Base-by-base conservation (phyloP, 2,797 vertebrate species). In the Acanthurus tractus region DNA sequence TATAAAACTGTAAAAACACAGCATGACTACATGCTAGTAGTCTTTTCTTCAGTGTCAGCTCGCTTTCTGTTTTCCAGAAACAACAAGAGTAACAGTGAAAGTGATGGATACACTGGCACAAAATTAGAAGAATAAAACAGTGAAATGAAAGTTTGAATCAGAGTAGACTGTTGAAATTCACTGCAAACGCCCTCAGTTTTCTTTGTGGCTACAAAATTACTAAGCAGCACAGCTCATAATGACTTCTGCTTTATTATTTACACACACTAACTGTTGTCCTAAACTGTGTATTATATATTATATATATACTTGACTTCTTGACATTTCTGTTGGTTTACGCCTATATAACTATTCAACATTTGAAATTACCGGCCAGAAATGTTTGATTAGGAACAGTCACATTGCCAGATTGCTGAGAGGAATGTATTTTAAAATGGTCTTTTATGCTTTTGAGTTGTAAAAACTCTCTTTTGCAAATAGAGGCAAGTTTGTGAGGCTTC, bases 61-160 rank as follows among this genome's bases (percentile, higher is more conserved):
- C 18, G 61, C 14, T 40, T 6, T 78, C 23, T 70, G 22, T 9
- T 71, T 68, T 38, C 38, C 40, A 53, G 74, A 81, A 64, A 10
- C 12, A 52, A 46, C 14, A 48, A 23, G 9, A 54, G 12, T 1
- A 50, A 18, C 9, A 34, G 18, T 49, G 29, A 50, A 74, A 23
- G 20, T 38, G 34, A 61, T 9, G 40, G 12, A 63, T 8, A n/a
- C 3, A 57, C 2, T 9, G 40, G 11, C 12, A 55, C n/a, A 57
- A 63, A 67, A 64, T 12, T 2, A 70, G 69, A 5, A 38, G n/a
- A 69, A 70, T 1, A 50, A 34, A 56, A 58, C 13, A 8, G 3
- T 7, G 17, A 78, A 71, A 67, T 76, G n/a, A 64, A 79, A 79
- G 22, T 70, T 74, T 76, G 36, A 78, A 62, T 62, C 17, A 45